Base-by-base conservation (phyloP, 2,113 vertebrate species). In the Peucedramus taeniatus region DNA sequence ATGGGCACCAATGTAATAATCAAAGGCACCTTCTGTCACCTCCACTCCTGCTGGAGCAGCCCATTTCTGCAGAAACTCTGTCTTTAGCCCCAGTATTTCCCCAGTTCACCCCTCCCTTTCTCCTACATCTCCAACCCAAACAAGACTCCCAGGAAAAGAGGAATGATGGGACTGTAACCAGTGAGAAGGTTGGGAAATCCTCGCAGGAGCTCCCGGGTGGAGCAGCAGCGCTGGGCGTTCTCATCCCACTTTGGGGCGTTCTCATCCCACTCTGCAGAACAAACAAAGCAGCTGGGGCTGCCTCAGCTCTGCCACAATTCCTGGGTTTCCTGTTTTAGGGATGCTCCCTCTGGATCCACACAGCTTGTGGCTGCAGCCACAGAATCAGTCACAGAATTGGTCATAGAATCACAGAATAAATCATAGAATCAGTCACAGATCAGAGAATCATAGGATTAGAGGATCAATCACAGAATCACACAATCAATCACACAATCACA, bases 141-240 rank as follows among this genome's bases (percentile, higher is more conserved):
- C 3, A 18, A 18, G 30, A 24, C 37, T 89, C 47, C n/a, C 10
- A 39, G 54, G n/a, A 72, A 75, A 56, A 44, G 21, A 18, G 9
- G 2, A 68, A 30, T 0, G 0, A 23, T 30, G 60, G 60, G 35
- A 27, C 3, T 40, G 33, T 1, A 51, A 50, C 42, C 26, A 76
- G 49, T 1, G 7, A 37, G 54, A 28, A 66, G 31, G 42, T 31
- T 2, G 13, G 56, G 65, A 50, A 87, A 64, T 30, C 27, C 65
- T 50, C 5, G 0, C 0, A 3, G 68, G 84, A 54, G 28, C 39
- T 90, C 50, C 17, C 1, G 1, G n/a, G 45, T 20, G 44, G 23
- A 90, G 30, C 3, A 1, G 61, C 24, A 31, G 45, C 0, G 0
- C 18, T 39, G 42, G 33, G 39, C 0, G 0, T 13, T 57, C 33